Evolutionary conservation across 2,113 vertebrate genomes (phyloP).

Genomic region (Meriones unguiculatus): DNA sequence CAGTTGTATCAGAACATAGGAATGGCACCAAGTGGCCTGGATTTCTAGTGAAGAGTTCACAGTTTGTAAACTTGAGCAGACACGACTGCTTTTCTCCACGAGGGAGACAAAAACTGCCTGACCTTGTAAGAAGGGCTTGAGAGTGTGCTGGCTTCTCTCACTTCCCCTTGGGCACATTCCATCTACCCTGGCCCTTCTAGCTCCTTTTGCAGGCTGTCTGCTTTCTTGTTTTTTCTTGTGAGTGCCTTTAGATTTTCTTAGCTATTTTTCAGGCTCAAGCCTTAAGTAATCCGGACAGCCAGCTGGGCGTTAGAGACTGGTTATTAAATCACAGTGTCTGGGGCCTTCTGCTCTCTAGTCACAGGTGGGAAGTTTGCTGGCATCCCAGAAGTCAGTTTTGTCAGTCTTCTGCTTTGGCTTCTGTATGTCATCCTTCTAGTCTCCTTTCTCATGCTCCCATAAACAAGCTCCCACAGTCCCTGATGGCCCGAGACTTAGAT

Average conservation of each 20-base stretch:
- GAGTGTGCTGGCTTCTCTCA: not conserved
- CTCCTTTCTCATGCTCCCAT: not conserved
- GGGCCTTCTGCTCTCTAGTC: not conserved
- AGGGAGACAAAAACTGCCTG: not conserved
- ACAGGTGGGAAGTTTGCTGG: not conserved
- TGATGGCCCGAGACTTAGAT: not conserved
- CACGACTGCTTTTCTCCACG: not conserved
- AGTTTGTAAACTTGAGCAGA: not conserved
- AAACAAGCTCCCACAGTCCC: not conserved
- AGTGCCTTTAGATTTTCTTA: constrained; percentile 32
- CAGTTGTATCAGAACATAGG: not conserved
- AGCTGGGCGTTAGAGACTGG: not conserved
- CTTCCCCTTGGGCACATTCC: not conserved
- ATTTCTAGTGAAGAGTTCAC: not conserved
- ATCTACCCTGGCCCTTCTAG: not conserved
- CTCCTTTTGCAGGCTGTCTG: not conserved
- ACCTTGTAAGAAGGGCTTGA: not conserved
- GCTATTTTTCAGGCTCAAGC: not conserved
- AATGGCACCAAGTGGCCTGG: not conserved
- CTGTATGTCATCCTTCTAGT: not conserved
- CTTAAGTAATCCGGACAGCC: not conserved
- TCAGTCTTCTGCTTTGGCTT: not conserved
- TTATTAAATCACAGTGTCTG: not conserved
- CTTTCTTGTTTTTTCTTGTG: not conserved
- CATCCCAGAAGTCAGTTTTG: not conserved